Base-by-base conservation (phyloP, 2,888 invertebrate genomes). In the Trichacis sp. region DNA sequence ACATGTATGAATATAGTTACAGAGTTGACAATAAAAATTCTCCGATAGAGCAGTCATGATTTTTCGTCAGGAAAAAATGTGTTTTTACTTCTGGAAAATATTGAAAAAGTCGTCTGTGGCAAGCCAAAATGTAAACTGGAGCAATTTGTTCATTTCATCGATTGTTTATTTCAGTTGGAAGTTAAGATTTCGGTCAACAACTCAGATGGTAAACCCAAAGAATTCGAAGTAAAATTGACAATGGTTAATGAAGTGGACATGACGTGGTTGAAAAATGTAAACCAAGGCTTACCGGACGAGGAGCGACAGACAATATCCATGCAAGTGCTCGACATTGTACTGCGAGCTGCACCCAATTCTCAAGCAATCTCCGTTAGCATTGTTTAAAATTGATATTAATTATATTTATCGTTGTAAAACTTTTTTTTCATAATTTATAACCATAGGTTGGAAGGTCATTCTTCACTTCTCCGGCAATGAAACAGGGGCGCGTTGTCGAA, bases 401-500 rank as follows among this genome's bases (percentile, higher is more conserved):
- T n/a, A n/a, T n/a, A n/a, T n/a, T n/a, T n/a, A n/a, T n/a, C n/a
- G n/a, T n/a, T n/a, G n/a, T n/a, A n/a, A n/a, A n/a, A n/a, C n/a
- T n/a, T n/a, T n/a, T n/a, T n/a, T n/a, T n/a, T n/a, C n/a, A n/a
- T n/a, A n/a, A n/a, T n/a, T n/a, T n/a, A n/a, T n/a, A n/a, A n/a
- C n/a, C n/a, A n/a, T n/a, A n/a, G n/a, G n/a, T n/a, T n/a, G 94
- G 94, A 0, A 88, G 94, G 8, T 94, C 95, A 11, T 95, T 92
- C 80, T 97, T 93, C 84, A 89, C 89, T 20, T 85, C 85, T 1
- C 88, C 89, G 0, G 24, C 3, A 3, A n/a, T n/a, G n/a, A n/a
- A n/a, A n/a, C 55, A 36, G 18, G 42, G 63, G 0, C 72, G 72
- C 1, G 88, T 87, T 45, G 85, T 87, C 68, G 87, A 87, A 77